Base-by-base conservation (phyloP, 2,113 vertebrate species). In the Acrocephalus arundinaceus region DNA sequence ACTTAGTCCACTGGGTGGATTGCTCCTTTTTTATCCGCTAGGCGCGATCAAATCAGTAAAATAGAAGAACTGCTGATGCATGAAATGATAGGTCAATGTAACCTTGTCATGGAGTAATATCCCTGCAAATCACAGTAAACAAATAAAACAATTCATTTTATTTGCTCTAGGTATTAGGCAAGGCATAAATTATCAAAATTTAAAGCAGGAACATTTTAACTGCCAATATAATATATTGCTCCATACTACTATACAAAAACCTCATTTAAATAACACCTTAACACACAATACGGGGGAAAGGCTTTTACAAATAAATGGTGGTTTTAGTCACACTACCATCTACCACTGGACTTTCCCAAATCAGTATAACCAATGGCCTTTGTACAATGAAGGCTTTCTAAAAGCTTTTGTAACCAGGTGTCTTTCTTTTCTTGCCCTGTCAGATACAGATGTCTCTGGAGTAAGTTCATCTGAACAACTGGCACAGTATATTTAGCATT, bases 31-130 rank as follows among this genome's bases (percentile, higher is more conserved):
- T 91, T 75, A 93, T 92, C 86, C 65, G 28, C 73, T 59, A 52
- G 73, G 65, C 48, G 7, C 4, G 22, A 93, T 95, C 90, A 93
- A 92, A 95, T 96, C 90, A 95, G 82, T 77, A 57, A 68, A 92
- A 93, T 61, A 95, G 87, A 96, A 85, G 93, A 97, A 90, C 75
- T 87, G 83, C 90, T 96, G 91, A 93, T 88, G 95, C 93, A 94
- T 95, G 90, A 96, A 96, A 93, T 88, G 85, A 86, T 65, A 78
- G 87, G 90, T 94, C 93, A 96, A 22, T 74, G 82, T 90, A 96
- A 97, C 87, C 92, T 93, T 95, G 80, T 75, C 61, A 68, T 57
- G 68, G 35, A 88, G 65, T 51, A 90, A 90, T 86, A 86, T 33
- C 72, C 52, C 61, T 63, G 82, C 63, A 93, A 96, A 84, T 83